phyloP scores from a whole-genome alignment of 2,797 vertebrate genomes.

The Lepus townsendii region DNA sequence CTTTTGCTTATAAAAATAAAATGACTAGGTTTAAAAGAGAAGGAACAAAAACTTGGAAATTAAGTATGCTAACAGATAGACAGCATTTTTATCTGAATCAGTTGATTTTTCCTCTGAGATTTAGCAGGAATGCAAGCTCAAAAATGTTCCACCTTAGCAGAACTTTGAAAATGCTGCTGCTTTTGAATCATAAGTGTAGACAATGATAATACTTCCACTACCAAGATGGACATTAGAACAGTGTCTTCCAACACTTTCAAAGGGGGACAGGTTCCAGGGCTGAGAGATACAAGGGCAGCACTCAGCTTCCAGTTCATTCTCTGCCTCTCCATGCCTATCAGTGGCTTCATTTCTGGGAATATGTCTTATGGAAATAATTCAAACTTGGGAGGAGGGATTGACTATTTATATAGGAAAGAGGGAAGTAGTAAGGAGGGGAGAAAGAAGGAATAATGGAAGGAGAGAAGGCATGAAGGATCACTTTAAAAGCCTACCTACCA shows the following conservation, averaged over 20 bases:
- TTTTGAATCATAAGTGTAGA: constrained; percentile 4
- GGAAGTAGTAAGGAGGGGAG: not conserved
- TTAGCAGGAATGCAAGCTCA: constrained; percentile 47
- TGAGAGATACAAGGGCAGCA: not conserved
- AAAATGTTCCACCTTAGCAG: not conserved
- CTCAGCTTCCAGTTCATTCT: not conserved
- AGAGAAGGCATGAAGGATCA: not conserved
- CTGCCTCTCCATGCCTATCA: not conserved
- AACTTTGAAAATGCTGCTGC: constrained; percentile 12
- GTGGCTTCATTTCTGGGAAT: constrained; percentile 17
- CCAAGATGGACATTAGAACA: not conserved
- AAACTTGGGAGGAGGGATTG: not conserved
- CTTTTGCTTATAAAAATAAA: too few species aligned
- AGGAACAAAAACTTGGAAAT: not conserved
- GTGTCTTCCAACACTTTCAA: not conserved
- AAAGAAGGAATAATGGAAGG: not conserved
- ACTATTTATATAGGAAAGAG: not conserved
- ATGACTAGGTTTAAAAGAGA: too few species aligned
- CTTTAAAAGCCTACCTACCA: not conserved
- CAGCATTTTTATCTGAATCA: not conserved
- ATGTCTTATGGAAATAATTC: constrained; percentile 25
- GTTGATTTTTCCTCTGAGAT: not conserved
- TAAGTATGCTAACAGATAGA: not conserved
- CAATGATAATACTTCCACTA: not conserved
- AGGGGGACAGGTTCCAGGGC: not conserved